These are phyloP conservation scores for Xerus inauris DNA, from an alignment of 2,113 vertebrate species.

Conservation along the genomic window DNA sequence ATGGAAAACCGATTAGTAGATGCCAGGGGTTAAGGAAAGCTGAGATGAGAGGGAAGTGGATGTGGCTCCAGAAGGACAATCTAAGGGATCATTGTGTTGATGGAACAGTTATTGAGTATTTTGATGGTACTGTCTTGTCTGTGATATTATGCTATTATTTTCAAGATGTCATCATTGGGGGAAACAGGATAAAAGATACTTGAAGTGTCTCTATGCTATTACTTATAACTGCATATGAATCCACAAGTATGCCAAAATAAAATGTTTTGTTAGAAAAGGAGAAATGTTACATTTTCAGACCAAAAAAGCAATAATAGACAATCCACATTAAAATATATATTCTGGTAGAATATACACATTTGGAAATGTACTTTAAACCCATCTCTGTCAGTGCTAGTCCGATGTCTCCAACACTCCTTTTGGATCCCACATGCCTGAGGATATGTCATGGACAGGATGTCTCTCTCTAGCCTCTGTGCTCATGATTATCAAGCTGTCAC, in stretches of 20 bases:
- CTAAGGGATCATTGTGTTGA: too few species aligned
- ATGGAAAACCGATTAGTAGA: background rate
- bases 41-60: background rate
- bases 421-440: background rate
- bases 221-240: background rate
- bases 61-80: background rate
- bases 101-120: background rate
- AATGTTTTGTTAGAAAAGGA: background rate
- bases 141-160: background rate
- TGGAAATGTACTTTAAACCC: background rate
- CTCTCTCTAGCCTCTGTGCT: background rate
- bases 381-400: background rate
- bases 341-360: background rate
- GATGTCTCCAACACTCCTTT: background rate
- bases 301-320: background rate
- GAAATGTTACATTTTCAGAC: background rate
- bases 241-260: background rate
- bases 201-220: background rate
- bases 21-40: background rate
- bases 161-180: background rate
- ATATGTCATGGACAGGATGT: fast-evolving
- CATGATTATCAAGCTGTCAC: background rate
- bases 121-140: background rate
- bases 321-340: background rate
- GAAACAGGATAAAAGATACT: background rate